A percentile compares a stretch with the other conserved stretches of the same genome.
Evolutionary conservation across 2,888 invertebrate genomes (phyloP).

Genomic region (Acholoe squamosa): DNA sequence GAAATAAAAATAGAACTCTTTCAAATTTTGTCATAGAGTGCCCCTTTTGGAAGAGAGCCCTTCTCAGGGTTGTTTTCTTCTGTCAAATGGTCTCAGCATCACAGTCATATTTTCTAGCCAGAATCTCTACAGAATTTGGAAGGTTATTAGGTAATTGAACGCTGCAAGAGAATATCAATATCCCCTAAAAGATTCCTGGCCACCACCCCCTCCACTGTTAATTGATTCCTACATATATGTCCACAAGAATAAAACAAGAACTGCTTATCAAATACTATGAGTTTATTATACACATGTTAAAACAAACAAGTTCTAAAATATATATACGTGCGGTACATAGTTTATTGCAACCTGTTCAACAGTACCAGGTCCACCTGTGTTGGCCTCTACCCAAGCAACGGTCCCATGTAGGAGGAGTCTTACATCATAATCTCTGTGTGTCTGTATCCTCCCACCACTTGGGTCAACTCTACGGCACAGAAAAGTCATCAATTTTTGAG

Average conservation of each 20-base stretch:
- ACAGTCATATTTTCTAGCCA: too few species aligned
- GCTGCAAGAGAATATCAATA: too few species aligned
- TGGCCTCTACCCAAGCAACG: constrained; percentile 61
- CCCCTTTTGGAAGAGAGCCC: too few species aligned
- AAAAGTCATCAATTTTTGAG: constrained; percentile 31
- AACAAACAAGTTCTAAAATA: constrained; percentile 62
- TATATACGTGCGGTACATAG: constrained; percentile 41
- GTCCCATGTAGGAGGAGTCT: not conserved
- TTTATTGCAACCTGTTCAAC: constrained; percentile 60
- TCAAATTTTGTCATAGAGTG: too few species aligned
- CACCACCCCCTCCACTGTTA: too few species aligned
- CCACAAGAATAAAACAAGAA: not conserved
- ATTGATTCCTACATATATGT: too few species aligned
- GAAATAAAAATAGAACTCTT: too few species aligned
- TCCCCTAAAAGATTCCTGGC: too few species aligned
- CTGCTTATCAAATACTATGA: constrained; percentile 52
- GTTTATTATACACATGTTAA: constrained; percentile 59
- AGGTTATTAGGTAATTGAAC: too few species aligned
- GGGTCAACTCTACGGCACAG: constrained; percentile 13
- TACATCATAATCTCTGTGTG: not conserved
- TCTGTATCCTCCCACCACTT: not conserved
- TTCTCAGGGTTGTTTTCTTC: too few species aligned
- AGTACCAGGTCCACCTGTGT: constrained; percentile 46
- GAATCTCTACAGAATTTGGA: too few species aligned
- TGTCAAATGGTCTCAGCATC: too few species aligned